Base-by-base conservation (phyloP, 1,140 invertebrate species). In the Cyclina sinensis region DNA sequence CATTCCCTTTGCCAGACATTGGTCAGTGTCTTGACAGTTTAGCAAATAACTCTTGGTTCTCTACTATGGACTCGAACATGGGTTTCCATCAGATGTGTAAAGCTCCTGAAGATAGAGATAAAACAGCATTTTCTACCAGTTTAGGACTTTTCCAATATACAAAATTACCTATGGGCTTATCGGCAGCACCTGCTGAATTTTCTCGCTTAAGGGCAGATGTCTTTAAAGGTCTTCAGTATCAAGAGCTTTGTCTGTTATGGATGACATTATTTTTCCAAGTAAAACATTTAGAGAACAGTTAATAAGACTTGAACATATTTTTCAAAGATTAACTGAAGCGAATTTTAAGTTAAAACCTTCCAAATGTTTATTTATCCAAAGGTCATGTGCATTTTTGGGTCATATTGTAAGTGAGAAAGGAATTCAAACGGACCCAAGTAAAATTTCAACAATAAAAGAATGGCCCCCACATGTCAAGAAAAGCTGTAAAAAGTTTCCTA, bases 381-480 rank as follows among this genome's bases (percentile, higher is more conserved):
- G 12, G 27, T 30, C 59, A 48, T 54, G 92, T 14, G 18, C 35
- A 1, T 92, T 89, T 51, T 46, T 86, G 9, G 80, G 81, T 0
- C 88, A 89, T 86, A 24, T 89, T 4, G 88, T 86, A 30, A 74
- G 80, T 5, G 74, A 51, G 37, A 30, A 59, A 21, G 83, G 88
- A 0, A 35, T 89, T 51, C 16, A 12, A 5, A 83, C 78, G 18
- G 74, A 86, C 57, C 82, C 68, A 30, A 39, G 65, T 2, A 90
- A 87, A 57, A 35, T 35, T 30, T 27, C 86, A n/a, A 37, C n/a
- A 5, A 65, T 65, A 7, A 30, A 65, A 30, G 32, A 65, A 4
- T 65, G 59, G 59, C 59, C 59, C 59, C 59, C 12, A 65, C 2
- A 18, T 4, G 51, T 57, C 16, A 57, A 21, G n/a, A n/a, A 57